Base-by-base conservation (phyloP, 2,888 invertebrate genomes). In the Catocala fraxini region DNA sequence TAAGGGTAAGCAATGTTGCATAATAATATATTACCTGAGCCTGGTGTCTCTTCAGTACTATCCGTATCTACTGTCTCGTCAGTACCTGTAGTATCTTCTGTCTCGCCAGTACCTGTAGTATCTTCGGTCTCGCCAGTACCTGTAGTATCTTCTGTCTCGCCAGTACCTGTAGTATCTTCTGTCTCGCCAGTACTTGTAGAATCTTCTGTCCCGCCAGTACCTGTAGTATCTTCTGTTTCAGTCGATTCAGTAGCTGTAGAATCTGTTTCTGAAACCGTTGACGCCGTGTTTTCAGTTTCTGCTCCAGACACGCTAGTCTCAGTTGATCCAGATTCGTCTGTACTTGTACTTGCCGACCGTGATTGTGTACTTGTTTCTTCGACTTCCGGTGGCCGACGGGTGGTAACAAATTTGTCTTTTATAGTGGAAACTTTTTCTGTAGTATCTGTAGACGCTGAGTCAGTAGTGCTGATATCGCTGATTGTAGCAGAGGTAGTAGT, bases 331-430 rank as follows among this genome's bases (percentile, higher is more conserved):
- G 25, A 3, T 25, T 25, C 25, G 4, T 25, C 25, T 12, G 25
- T 9, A 42, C 48, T 33, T 12, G 42, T 33, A 4, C n/a, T 12
- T 39, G 53, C 64, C 10, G 64, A 42, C 34, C 0, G 55, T 59
- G 71, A 61, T 63, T 70, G 70, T 6, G 77, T 75, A 48, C 43
- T 3, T 34, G 35, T 15, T 15, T 4, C 25, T 42, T 13, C 10
- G 48, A 9, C 48, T 42, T 42, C 56, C 51, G 0, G 15, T 53
- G 5, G 70, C 25, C 25, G 25, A 25, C 25, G 25, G 25, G 25
- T 1, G 3, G 25, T 25, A 25, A 25, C 25, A 25, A 3, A 25
- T 25, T 25, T 25, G 25, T 25, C 25, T 25, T 25, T 25, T 25
- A 25, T 65, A 15, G 63, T 48, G 25, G 65, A 70, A 1, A 70